Conservation (phyloP, 2,797 vertebrate species). For the Dromococcyx pavoninus region DNA sequence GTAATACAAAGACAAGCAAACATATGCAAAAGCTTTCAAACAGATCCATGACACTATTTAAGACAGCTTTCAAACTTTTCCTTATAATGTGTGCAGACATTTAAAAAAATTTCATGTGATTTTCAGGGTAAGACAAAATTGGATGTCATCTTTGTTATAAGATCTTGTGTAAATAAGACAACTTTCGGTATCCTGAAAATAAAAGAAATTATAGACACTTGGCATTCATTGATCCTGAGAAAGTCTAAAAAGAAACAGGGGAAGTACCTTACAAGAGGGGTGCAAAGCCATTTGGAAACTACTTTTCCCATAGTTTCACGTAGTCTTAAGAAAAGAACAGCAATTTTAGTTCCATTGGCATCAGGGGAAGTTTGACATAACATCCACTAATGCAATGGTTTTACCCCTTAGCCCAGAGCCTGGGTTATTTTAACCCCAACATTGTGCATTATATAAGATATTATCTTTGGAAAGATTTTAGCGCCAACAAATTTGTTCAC, state of each 20-base stretch:
- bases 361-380: not conserved
- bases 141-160: not conserved
- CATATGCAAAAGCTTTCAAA: not conserved
- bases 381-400: not conserved
- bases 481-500: not conserved
- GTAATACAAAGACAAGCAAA: not conserved
- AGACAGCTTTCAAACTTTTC: not conserved
- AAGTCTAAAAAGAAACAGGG: not conserved
- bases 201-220: not conserved
- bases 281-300: constrained; percentile 51
- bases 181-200: not conserved
- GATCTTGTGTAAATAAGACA: not conserved
- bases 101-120: not conserved
- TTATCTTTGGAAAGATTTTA: not conserved
- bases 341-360: not conserved
- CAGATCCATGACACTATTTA: not conserved
- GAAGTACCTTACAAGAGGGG: not conserved
- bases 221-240: not conserved
- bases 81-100: not conserved
- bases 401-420: not conserved
- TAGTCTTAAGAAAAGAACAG: not conserved
- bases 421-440: not conserved
- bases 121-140: not conserved
- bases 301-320: not conserved
- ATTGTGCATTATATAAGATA: not conserved